phyloP scores from a whole-genome alignment of 2,888 invertebrate genomes.

The Callinectes sapidus region DNA sequence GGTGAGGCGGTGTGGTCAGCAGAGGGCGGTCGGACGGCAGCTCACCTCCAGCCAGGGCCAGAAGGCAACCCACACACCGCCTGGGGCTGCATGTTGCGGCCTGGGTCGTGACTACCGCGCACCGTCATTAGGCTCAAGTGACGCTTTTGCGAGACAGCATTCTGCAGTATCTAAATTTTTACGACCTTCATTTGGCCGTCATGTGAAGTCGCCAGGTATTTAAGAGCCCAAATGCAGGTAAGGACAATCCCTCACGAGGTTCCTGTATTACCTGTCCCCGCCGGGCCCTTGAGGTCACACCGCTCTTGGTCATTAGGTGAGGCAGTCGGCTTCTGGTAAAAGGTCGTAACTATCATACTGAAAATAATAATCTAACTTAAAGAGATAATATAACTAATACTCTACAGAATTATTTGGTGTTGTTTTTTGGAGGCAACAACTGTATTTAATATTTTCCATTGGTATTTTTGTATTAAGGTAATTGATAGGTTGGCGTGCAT shows the following conservation, averaged over 20 bases:
- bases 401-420: background rate
- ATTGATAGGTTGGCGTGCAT: background rate
- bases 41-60: slow-evolving; percentile 34
- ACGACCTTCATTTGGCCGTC: slow-evolving; percentile 18
- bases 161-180: slow-evolving; percentile 32
- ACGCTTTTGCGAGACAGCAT: slow-evolving; percentile 19
- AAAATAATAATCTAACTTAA: slow-evolving; percentile 14
- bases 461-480: background rate
- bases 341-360: background rate
- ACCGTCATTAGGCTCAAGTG: slow-evolving; percentile 36
- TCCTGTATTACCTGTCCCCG: slow-evolving; percentile 17
- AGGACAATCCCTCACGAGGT: background rate
- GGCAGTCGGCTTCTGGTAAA: slow-evolving; percentile 8
- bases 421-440: background rate
- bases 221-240: background rate
- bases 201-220: background rate
- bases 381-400: background rate
- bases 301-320: background rate
- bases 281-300: background rate
- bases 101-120: slow-evolving; percentile 51
- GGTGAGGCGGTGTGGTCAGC: slow-evolving; percentile 20
- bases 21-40: slow-evolving; percentile 6
- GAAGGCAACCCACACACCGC: slow-evolving; percentile 31
- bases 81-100: slow-evolving; percentile 17
- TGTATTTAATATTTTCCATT: background rate